Evolutionary conservation across 2,113 vertebrate species (phyloP), one percentile per base, ranked within the genome.

Genomic region (Grallaria varia): DNA sequence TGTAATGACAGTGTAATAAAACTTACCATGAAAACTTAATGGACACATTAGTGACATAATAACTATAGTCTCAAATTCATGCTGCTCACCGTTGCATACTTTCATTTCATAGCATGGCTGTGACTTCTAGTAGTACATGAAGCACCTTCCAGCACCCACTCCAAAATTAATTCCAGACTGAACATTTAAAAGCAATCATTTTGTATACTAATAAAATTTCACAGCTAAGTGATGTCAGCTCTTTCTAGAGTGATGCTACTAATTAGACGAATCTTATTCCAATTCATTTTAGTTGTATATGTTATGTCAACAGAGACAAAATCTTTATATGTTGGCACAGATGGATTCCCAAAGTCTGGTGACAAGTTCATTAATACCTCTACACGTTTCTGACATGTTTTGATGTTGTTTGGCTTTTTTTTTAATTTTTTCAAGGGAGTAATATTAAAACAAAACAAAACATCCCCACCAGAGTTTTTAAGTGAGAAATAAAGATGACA

Each of bases 11-110:
- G 92, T 87, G 83, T 96, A 96, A 97, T 97, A 97, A 97, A 97
- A 97, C 93, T 93, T 95, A 95, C 95, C 94, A 95, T 93, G 96
- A 97, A 98, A 96, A 97, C 86, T 95, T 97, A 97, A 97, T 97
- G 95, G 95, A 94, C 89, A 95, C 97, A 94, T 98, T 95, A 97
- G 92, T 95, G 97, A 96, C 97, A 97, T 72, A 76, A 85, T 96
- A 97, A 96, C 92, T 67, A 10, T 23, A 93, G 86, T 90, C 87
- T 42, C 4, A 23, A 63, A 80, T 67, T 87, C 56, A 39, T 45
- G 50, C 33, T 86, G 62, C 82, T 79, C 81, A 83, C 85, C n/a
- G 71, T 62, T 90, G 60, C 19, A 1, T 87, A 39, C 31, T 96
- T 97, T 67, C 64, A 16, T 94, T 96, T 91, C 58, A 37, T 28